A percentile compares a stretch with the other conserved stretches of the same genome.
phyloP scores from a whole-genome alignment of 1,140 invertebrate species.

The Cotesia glomerata region DNA sequence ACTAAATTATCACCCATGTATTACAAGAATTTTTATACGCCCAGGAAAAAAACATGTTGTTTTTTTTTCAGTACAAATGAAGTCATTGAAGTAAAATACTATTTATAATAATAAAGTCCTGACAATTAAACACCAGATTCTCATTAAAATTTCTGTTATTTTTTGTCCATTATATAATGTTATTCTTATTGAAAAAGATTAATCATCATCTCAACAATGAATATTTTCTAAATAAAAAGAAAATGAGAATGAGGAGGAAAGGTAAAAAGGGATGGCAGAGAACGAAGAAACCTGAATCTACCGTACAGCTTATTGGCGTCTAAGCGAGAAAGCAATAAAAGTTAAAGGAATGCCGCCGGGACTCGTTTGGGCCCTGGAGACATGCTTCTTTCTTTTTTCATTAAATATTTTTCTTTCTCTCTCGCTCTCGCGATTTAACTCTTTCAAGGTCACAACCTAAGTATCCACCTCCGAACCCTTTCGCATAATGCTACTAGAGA shows the following conservation, averaged over 20 bases:
- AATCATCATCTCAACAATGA: conserved; percentile 6
- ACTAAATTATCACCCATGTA: no score
- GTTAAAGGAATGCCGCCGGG: conserved; percentile 45
- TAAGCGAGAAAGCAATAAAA: conserved; percentile 47
- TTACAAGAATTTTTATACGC: neutral
- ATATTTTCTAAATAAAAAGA: neutral
- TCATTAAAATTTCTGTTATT: neutral
- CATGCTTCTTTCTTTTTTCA: conserved; percentile 27
- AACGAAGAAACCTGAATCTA: conserved; percentile 40
- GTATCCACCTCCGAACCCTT: conserved; percentile 35
- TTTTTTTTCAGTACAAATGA: no score
- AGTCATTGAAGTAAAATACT: no score
- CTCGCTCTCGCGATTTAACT: conserved; percentile 8
- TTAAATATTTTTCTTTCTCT: conserved; percentile 5
- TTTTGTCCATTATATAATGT: neutral
- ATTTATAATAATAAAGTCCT: no score
- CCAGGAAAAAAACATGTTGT: no score
- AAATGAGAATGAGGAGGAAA: neutral
- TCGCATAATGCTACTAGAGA: conserved; percentile 15
- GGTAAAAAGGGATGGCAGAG: neutral
- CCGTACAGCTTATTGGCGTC: conserved; percentile 23
- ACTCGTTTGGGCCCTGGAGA: conserved; percentile 41
- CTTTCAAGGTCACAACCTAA: conserved; percentile 32
- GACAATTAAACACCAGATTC: no score
- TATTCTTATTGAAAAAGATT: neutral